Percentiles rank a stretch among this genome's conserved stretches.
These are phyloP conservation scores for Oncorhynchus gorbuscha DNA, from an alignment of 2,113 vertebrate species.

Conservation along the genomic window DNA sequence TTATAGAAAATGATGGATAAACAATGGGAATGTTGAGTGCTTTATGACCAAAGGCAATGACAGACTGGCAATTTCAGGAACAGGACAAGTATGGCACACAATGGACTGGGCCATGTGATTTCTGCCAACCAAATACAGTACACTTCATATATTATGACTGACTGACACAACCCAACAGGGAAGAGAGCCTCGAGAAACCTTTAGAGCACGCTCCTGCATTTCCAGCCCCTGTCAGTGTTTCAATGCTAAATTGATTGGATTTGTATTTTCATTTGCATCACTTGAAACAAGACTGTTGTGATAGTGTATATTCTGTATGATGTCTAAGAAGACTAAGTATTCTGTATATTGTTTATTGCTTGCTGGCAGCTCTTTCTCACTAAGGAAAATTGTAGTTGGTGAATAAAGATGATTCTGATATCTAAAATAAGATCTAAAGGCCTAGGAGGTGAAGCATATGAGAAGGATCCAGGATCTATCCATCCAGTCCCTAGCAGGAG, in stretches of 20 bases:
- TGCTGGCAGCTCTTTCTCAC: too few species aligned
- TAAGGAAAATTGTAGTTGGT: too few species aligned
- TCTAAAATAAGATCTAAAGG: too few species aligned
- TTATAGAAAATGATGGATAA: constrained; percentile 1
- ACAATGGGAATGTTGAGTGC: background rate
- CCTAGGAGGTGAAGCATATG: background rate
- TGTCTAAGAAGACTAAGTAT: too few species aligned
- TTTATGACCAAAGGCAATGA: background rate
- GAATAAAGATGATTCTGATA: too few species aligned
- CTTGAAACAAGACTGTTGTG: background rate
- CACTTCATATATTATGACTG: background rate
- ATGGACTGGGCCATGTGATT: background rate
- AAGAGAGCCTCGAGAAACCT: background rate
- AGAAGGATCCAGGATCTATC: constrained; percentile 9
- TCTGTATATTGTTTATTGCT: too few species aligned
- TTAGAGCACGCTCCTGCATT: background rate
- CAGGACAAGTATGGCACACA: background rate
- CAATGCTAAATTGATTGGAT: background rate
- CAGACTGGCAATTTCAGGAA: background rate
- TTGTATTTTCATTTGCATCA: background rate
- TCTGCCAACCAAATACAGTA: background rate
- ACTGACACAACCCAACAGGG: background rate
- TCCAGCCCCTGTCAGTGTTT: background rate
- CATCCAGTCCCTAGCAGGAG: constrained; percentile 34
- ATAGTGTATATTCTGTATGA: too few species aligned